phyloP scores from a whole-genome alignment of 2,888 invertebrate species.

The Spisula subtruncata region DNA sequence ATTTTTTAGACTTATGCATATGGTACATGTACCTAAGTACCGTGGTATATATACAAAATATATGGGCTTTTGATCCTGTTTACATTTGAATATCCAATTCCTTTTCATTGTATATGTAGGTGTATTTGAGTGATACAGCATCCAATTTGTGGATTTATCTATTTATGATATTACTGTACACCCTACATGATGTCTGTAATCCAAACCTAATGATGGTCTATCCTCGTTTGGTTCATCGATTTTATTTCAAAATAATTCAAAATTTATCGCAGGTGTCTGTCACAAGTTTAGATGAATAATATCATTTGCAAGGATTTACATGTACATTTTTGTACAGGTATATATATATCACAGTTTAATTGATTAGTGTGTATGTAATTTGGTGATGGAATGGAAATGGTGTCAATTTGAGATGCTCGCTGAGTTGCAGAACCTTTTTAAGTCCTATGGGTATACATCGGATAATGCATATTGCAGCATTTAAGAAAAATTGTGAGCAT shows the following conservation, averaged over 20 bases:
- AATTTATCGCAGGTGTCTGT: slow-evolving; percentile 7
- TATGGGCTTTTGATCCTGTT: neutral
- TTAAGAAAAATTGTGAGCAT: too few species aligned
- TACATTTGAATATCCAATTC: neutral
- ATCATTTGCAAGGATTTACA: neutral
- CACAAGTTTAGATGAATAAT: neutral
- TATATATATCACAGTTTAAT: too few species aligned
- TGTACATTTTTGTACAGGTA: too few species aligned
- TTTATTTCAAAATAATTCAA: slow-evolving; percentile 21
- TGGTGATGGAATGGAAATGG: too few species aligned
- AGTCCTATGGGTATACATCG: too few species aligned
- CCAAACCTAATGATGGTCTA: slow-evolving; percentile 5
- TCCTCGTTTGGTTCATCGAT: neutral
- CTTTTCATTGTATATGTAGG: neutral
- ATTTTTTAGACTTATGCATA: too few species aligned
- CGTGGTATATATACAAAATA: too few species aligned
- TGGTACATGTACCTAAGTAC: too few species aligned
- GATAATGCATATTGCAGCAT: too few species aligned
- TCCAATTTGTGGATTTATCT: slow-evolving; percentile 18
- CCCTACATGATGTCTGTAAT: neutral
- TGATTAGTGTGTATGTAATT: too few species aligned
- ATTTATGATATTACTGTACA: neutral
- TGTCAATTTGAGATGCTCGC: too few species aligned
- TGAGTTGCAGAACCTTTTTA: too few species aligned
- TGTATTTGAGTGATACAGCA: slow-evolving; percentile 16